Evolutionary conservation across 1,140 invertebrate genomes (phyloP).

Genomic region (Heliconius nattereri): DNA sequence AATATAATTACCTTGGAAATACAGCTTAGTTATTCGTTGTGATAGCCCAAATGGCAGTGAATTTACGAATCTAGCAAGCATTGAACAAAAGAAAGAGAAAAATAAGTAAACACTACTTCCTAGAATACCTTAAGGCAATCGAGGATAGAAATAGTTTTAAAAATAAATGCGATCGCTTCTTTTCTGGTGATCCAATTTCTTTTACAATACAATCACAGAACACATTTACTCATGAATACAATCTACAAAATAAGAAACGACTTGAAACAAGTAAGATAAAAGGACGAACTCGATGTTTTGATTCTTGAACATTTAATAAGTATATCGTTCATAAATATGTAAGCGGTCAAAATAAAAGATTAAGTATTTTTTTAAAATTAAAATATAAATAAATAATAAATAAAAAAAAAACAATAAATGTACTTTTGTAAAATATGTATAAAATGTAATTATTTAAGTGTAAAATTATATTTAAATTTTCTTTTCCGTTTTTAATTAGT

Average conservation of each 20-base stretch:
- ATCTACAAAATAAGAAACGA: not conserved
- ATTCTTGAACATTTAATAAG: not conserved
- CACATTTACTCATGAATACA: no score
- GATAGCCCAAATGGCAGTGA: slow-evolving; percentile 73
- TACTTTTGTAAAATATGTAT: no score
- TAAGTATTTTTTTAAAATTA: no score
- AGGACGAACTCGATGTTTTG: slow-evolving; percentile 4
- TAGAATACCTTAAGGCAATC: slow-evolving; percentile 24
- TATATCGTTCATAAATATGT: not conserved
- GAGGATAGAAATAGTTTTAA: not conserved
- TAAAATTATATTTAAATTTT: no score
- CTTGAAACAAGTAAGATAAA: slow-evolving; percentile 18
- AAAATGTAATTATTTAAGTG: no score
- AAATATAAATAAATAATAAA: no score
- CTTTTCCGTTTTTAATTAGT: no score
- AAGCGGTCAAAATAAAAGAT: not conserved
- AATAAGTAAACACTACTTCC: slow-evolving; percentile 10
- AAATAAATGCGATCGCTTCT: not conserved
- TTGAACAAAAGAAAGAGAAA: slow-evolving; percentile 53
- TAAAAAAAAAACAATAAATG: no score
- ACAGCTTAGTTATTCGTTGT: slow-evolving; percentile 80
- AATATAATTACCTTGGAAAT: slow-evolving; percentile 83
- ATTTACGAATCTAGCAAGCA: slow-evolving; percentile 77
- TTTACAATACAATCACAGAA: slow-evolving; percentile 8
- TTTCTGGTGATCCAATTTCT: not conserved